Base-by-base conservation (phyloP, 1,140 invertebrate genomes). In the Fragariocoptes setiger region DNA sequence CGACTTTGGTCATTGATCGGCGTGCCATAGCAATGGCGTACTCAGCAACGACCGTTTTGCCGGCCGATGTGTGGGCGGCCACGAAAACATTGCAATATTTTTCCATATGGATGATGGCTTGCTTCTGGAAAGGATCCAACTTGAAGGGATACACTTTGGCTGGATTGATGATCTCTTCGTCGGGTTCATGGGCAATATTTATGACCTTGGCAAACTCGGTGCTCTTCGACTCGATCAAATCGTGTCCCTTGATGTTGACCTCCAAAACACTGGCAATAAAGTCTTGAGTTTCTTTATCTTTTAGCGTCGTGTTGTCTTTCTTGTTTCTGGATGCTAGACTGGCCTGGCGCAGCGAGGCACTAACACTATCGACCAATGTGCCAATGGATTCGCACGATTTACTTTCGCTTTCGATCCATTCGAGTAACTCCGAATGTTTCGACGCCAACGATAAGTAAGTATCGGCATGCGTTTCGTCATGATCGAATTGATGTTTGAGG, bases 1-100 rank as follows among this genome's bases (percentile, higher is more conserved):
- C 80, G 8, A 79, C 73, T 54, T 83, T 35, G 48, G 51, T 47
- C 46, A 46, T 42, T 31, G 25, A 41, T 14, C n/a, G 4, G 22
- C 12, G 3, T 13, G 82, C 82, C 45, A 95, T 62, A 0, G 88
- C 88, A 43, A 70, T 65, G 2, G 90, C 90, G 60, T 99, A 99
- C 62, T 99, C 90, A 2, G 92, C 92, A 13, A 99, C 83, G 0
- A 92, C 88, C 2, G 92, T 97, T 64, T 99, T 97, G 25, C 90
- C 92, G 3, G 92, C 90, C 0, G 88, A 97, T 0, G 90, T 99
- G 56, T 99, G 92, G 13, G 90, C 92, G 5, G 90, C 80, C 1
- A 99, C 85, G 62, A 99, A 95, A 2, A 97, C 83, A 59, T 85
- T 82, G 47, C 85, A 71, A 37, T 77, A 72, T 51, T 83, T 71